Conservation (phyloP, 2,113 vertebrate species). For the Pseudorhombus dupliciocellatus region DNA sequence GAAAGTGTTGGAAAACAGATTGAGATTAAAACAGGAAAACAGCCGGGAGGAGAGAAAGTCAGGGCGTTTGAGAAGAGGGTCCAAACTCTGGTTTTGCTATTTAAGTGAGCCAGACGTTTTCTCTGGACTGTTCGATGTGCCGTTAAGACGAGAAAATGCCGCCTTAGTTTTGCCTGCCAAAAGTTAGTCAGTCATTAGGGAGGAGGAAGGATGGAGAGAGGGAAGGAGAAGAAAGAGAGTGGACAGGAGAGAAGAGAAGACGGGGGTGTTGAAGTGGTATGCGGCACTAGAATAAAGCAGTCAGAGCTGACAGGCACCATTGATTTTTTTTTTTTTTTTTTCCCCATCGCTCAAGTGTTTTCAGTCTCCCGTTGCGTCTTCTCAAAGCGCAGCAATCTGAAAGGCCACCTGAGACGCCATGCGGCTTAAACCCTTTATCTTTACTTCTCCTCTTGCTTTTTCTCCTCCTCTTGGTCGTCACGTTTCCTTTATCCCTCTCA, state of each 20-base stretch:
- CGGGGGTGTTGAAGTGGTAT: constrained; percentile 27
- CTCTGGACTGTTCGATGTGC: constrained; percentile 36
- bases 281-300: constrained; percentile 35
- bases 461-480: background rate
- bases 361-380: constrained; percentile 28
- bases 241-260: constrained; percentile 27
- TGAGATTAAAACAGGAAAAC: constrained; percentile 6
- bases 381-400: constrained; percentile 52
- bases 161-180: constrained; percentile 47
- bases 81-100: constrained; percentile 35
- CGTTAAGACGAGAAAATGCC: constrained; percentile 38
- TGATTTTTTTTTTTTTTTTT: constrained; percentile 59
- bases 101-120: constrained; percentile 31
- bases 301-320: constrained; percentile 57
- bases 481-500: constrained; percentile 13
- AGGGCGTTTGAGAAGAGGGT: constrained; percentile 25
- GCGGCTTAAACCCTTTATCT: constrained; percentile 29
- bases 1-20: background rate
- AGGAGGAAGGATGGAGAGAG: constrained; percentile 23
- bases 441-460: constrained; percentile 34
- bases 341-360: constrained; percentile 52
- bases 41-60: constrained; percentile 13
- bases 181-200: constrained; percentile 45
- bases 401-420: constrained; percentile 62
- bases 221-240: background rate